Evolutionary conservation across 2,888 invertebrate genomes (phyloP), one percentile per base, ranked within the genome.

Genomic region (Taphrorychus bicolor): DNA sequence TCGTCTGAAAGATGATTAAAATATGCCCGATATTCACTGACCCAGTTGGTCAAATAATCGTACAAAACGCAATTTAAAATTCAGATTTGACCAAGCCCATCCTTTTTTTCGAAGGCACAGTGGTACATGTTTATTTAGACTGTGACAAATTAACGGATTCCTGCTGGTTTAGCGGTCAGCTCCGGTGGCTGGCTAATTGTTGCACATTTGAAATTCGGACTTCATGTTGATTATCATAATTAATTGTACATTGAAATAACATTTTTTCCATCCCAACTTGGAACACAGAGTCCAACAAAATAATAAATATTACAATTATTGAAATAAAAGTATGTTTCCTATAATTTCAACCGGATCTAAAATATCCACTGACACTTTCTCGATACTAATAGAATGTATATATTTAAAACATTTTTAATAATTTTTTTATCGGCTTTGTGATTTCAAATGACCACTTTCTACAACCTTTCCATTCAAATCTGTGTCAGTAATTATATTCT

Each of bases 361-460:
- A 7, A 56, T 54, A 66, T 56, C 49, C 16, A 49, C 40, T 60
- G 49, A 54, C 56, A 66, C 66, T 66, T 66, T 66, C 66, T 59
- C 59, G 23, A 48, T 11, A 53, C 22, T 54, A 66, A 60, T 59
- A 59, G 66, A 56, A 59, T 60, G 49, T 17, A 66, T 45, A n/a
- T n/a, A 64, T 42, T 56, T 66, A 41, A 56, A 60, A 23, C 49
- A 56, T 59, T 66, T 66, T 59, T 66, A 66, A 56, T 65, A 52
- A 52, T 56, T 59, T 59, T 54, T 66, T 66, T 49, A 41, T 48
- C 56, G 14, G 18, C 22, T 41, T 9, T 52, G 57, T 64, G 40
- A 54, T 66, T 59, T 66, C 18, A 48, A 59, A 49, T 51, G 42
- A 48, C 45, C 66, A 66, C 66, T 66, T 66, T 66, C 66, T 66